Conservation (phyloP, 2,888 invertebrate species). For the Hemithea aestivaria region DNA sequence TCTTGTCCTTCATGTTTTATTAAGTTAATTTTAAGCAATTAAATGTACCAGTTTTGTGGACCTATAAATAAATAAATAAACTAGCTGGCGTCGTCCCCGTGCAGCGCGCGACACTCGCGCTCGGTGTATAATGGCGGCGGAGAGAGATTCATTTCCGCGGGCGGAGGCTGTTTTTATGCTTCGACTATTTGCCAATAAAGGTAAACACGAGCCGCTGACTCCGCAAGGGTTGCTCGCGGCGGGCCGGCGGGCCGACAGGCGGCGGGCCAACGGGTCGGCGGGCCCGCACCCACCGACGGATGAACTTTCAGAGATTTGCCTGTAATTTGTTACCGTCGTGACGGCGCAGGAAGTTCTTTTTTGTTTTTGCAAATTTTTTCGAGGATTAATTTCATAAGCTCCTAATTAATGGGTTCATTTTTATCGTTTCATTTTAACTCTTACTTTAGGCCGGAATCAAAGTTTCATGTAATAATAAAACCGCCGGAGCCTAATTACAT, state of each 20-base stretch:
- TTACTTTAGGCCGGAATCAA: slow-evolving; percentile 16
- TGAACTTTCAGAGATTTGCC: slow-evolving; percentile 7
- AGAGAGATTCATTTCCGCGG: slow-evolving; percentile 4
- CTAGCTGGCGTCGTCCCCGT: too few relatives aligned
- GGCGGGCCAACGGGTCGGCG: too few relatives aligned
- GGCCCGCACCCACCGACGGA: background rate
- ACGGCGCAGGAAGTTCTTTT: slow-evolving; percentile 9
- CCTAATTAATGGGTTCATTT: slow-evolving; percentile 27
- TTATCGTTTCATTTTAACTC: slow-evolving; percentile 22
- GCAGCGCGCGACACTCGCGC: too few relatives aligned
- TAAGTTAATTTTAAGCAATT: too few relatives aligned
- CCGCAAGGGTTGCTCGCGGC: slow-evolving; percentile 11
- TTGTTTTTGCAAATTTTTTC: slow-evolving; percentile 17
- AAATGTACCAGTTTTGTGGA: too few relatives aligned
- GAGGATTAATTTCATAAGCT: slow-evolving; percentile 27
- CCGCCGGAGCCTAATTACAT: slow-evolving; percentile 2
- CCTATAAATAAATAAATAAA: too few relatives aligned
- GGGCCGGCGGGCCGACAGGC: too few relatives aligned
- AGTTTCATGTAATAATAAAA: too few relatives aligned
- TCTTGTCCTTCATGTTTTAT: too few relatives aligned
- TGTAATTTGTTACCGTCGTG: slow-evolving; percentile 14
- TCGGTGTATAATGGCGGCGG: too few relatives aligned
- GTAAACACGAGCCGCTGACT: slow-evolving; percentile 3
- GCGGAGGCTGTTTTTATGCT: slow-evolving; percentile 13
- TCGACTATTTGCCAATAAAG: slow-evolving; percentile 12